Base-by-base conservation (phyloP, 2,797 vertebrate species). In the Falco biarmicus region DNA sequence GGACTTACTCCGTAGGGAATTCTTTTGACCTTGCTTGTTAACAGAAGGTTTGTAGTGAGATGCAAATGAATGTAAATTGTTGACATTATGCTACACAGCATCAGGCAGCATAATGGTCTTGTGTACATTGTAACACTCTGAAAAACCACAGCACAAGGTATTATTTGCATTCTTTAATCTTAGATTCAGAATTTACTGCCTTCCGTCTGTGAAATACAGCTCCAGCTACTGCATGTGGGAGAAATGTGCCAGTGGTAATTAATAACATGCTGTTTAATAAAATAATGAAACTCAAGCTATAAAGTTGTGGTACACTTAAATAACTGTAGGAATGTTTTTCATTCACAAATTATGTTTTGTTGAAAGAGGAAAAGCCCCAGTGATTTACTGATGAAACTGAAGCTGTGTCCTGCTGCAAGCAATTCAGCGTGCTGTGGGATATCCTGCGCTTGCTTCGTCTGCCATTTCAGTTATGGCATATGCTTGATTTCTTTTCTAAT, bases 41-140 rank as follows among this genome's bases (percentile, higher is more conserved):
- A 26, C 51, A 61, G 65, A 54, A 47, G 51, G 64, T 59, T 96
- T 89, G 63, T 69, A 64, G 89, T 4, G 53, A 89, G 61, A 89
- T 87, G 75, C 64, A 96, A 80, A 93, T 54, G 31, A 56, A 81
- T 80, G 76, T 43, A 74, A 91, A 75, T 93, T 54, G 43, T 64
- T 80, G 37, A 43, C 0, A 0, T 4, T 2, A 37, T 34, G 37
- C 31, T 81, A 24, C 57, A 60, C 64, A 65, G 63, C 61, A 47
- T 57, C 74, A 82, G 83, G 63, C 63, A 59, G 48, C 1, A 1
- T 16, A 83, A 60, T 11, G 59, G 43, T n/a, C 75, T 53, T 34
- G 51, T 66, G 80, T 82, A n/a, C 70, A 32, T 28, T 59, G n/a
- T 56, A 87, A 12, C 6, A 34, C 60, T n/a, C n/a, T 4, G 59